Evolutionary conservation across 2,113 vertebrate species (phyloP).

Genomic region (Cephalopholis sonnerati): DNA sequence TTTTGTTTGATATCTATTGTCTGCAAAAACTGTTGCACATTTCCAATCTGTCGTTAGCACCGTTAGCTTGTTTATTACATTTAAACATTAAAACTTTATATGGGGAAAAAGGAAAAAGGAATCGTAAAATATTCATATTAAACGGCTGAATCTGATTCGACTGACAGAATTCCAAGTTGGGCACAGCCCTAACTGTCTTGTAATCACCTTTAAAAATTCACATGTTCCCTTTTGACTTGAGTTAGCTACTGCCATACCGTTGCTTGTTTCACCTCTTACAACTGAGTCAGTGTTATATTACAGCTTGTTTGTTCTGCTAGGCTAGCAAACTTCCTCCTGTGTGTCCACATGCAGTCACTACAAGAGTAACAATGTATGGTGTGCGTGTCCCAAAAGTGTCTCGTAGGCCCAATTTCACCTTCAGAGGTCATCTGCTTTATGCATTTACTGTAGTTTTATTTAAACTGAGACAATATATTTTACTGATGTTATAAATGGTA

Average conservation of each 20-base stretch:
- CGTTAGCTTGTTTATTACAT: no score
- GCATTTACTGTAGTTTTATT: neutral
- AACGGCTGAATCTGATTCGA: no score
- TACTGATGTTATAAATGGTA: neutral
- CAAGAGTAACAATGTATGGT: neutral
- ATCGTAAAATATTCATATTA: no score
- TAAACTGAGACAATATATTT: neutral
- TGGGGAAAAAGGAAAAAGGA: no score
- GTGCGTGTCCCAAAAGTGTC: neutral
- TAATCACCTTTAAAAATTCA: neutral
- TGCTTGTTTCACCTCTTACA: constrained; percentile 11
- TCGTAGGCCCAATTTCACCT: no score
- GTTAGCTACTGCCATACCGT: neutral
- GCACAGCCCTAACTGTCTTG: neutral
- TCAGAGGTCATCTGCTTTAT: neutral
- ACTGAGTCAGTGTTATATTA: constrained; percentile 4
- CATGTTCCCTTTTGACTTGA: neutral
- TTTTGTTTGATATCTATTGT: no score
- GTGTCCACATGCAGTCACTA: constrained; percentile 5
- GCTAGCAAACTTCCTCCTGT: neutral
- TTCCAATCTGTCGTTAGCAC: no score
- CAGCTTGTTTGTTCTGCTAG: neutral
- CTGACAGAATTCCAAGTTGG: no score
- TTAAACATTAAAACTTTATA: no score
- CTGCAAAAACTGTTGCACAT: no score